phyloP scores from a whole-genome alignment of 1,140 invertebrate genomes.

The Drepana arcuata region DNA sequence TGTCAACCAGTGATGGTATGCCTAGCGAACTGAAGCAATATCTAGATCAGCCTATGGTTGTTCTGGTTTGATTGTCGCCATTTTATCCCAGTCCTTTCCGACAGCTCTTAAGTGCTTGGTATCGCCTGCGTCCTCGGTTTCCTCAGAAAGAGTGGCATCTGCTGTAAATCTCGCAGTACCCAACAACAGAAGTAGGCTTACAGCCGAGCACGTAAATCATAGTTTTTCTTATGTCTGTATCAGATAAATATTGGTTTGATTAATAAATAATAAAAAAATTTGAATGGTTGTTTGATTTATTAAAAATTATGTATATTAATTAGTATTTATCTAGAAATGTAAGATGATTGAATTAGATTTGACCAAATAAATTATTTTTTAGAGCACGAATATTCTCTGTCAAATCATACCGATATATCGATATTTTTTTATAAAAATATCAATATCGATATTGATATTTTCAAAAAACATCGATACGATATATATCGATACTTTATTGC shows the following conservation, averaged over 20 bases:
- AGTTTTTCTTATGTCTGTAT: constrained; percentile 31
- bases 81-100: constrained; percentile 18
- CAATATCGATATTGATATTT: too few species aligned
- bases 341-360: too few species aligned
- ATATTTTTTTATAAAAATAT: too few species aligned
- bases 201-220: constrained; percentile 26
- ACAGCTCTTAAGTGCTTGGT: constrained; percentile 25
- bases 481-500: too few species aligned
- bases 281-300: constrained; percentile 6
- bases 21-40: constrained; percentile 20
- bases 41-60: constrained; percentile 13
- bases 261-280: constrained; percentile 21
- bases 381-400: too few species aligned
- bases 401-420: too few species aligned
- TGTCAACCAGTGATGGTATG: constrained; percentile 11
- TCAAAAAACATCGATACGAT: too few species aligned
- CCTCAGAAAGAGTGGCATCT: constrained; percentile 28
- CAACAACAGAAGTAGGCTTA: constrained; percentile 25
- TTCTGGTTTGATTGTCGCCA: constrained; percentile 18
- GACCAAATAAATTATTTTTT: too few species aligned
- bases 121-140: constrained; percentile 21
- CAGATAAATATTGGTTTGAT: constrained; percentile 29
- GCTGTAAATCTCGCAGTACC: constrained; percentile 28
- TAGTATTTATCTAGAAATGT: too few species aligned
- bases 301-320: too few species aligned